Evolutionary conservation across 2,113 vertebrate genomes (phyloP), one percentile per base, ranked within the genome.

Genomic region (Halichoeres trimaculatus): DNA sequence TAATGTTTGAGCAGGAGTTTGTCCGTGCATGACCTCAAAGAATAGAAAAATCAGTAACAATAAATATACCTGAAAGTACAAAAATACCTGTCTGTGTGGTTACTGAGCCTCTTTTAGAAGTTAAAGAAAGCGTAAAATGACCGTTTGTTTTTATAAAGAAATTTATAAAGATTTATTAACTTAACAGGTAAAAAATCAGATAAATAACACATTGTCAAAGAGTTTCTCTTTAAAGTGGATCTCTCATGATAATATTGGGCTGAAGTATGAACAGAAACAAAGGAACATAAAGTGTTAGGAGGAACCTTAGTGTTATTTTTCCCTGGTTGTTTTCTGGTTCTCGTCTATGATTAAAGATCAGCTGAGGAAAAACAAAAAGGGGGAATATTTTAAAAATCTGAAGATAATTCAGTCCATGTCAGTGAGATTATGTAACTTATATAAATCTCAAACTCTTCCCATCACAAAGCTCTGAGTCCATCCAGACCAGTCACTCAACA

Each of bases 101-200:
- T 4, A 41, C 10, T 2, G 40, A 41, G 13, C 12, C 3, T 14
- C 5, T 5, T 41, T 41, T 1, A 10, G 30, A 30, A 12, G 7
- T 41, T 41, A 14, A 41, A 41, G 14, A 45, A 26, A 8, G 51
- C 23, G 36, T n/a, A 57, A 7, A 38, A 20, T 13, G 10, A 5
- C 50, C 0, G 56, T 17, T 8, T 54, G 17, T 35, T 77, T 70
- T 63, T 80, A 76, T 52, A 88, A 84, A 81, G 8, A 20, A 76
- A 65, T 72, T 71, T 78, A 84, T 73, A 82, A 86, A 92, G 60
- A 72, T 87, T 83, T 85, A 78, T 90, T 88, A 71, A 80, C 40
- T 83, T 57, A 83, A 72, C 55, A 53, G 3, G 48, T 77, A 89
- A 87, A 89, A 80, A 85, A 80, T 75, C 62, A 72, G 60, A 84